Evolutionary conservation across 2,113 vertebrate species (phyloP).

Genomic region (Triplophysa tibetana): DNA sequence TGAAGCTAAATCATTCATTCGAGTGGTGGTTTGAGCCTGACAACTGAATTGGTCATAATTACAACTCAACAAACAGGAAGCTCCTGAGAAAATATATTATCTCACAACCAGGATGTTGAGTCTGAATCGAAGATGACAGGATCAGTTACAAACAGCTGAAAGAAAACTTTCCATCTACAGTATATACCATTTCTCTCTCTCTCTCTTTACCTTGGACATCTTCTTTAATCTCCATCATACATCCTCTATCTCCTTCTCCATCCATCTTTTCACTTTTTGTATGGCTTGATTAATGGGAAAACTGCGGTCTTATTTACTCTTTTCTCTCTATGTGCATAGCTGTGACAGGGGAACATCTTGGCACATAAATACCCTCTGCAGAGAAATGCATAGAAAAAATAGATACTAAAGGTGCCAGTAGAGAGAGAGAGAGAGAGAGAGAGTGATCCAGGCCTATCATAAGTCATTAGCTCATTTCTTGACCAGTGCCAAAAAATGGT

Average conservation of each 20-base stretch:
- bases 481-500: not conserved
- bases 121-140: slow-evolving; percentile 22
- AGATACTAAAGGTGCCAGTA: not conserved
- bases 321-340: slow-evolving; percentile 18
- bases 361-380: slow-evolving; percentile 4
- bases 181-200: slow-evolving; percentile 23
- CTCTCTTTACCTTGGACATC: not conserved
- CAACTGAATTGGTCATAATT: slow-evolving; percentile 12
- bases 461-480: slow-evolving; percentile 25
- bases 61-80: slow-evolving; percentile 17
- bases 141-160: slow-evolving; percentile 49
- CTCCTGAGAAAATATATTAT: slow-evolving; percentile 36
- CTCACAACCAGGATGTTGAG: slow-evolving; percentile 32
- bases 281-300: slow-evolving; percentile 17
- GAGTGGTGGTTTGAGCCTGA: not conserved
- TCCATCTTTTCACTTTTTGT: not conserved
- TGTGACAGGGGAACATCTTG: slow-evolving; percentile 10
- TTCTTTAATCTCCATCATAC: not conserved
- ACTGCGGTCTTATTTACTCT: slow-evolving; percentile 12
- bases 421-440: slow-evolving; percentile 16
- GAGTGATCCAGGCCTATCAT: slow-evolving; percentile 1
- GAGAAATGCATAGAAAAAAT: not conserved
- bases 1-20: not conserved
- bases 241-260: slow-evolving; percentile 8
- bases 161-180: slow-evolving; percentile 11